Base-by-base conservation (phyloP, 2,797 vertebrate genomes). In the Cirrhinus mrigala region DNA sequence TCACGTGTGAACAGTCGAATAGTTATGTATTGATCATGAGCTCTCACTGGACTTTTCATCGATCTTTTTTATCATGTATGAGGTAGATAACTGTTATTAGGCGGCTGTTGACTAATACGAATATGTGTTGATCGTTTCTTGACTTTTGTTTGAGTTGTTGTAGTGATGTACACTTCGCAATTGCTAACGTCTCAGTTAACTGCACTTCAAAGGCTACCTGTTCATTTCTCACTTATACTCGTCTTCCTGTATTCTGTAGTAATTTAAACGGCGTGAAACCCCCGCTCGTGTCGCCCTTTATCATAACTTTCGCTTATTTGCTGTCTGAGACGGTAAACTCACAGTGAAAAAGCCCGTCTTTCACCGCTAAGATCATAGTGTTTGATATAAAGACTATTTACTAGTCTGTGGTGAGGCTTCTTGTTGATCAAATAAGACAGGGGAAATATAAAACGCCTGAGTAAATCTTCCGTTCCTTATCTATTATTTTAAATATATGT, bases 11-110 rank as follows among this genome's bases (percentile, higher is more conserved):
- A 46, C 29, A 20, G 62, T 24, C 60, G 44, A 80, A 76, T 60
- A 50, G 62, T 66, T 74, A n/a, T 46, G 66, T 33, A 79, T 85
- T 44, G 87, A 82, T 82, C 33, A 46, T 33, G 44, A 85, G 84
- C 77, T 16, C 46, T 40, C 69, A 50, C 56, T 77, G 62, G 69
- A 78, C 79, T 60, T 85, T 76, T 52, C 18, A 46, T 40, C 20
- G 44, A 16, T 33, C 16, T 81, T 62, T n/a, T 73, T 50, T 64
- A n/a, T 68, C 58, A 11, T 14, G 4, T 44, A 71, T 37, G 14
- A 74, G 52, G 14, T 18, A 29, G 29, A 68, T 37, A 29, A 15
- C 14, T 14, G 18, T 27, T 40, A 77, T 77, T 48, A 11, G 9
- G 24, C 24, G 27, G 29, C 27, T 29, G 44, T 40, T 62, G 29